These are phyloP conservation scores for Anthrax anthrax DNA, from an alignment of 2,888 invertebrate species.

Conservation along the genomic window DNA sequence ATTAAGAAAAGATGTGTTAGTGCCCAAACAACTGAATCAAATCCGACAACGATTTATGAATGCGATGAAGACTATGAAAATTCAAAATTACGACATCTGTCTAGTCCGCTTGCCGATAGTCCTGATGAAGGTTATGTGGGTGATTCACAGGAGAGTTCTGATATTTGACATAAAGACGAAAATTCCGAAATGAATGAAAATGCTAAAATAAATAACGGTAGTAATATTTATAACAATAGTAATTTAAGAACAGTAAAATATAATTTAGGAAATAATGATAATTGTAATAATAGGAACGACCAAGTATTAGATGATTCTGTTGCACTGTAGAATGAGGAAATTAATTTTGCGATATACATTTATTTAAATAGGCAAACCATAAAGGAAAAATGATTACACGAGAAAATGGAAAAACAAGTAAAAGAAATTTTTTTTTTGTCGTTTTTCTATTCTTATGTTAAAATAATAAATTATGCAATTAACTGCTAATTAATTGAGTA, in stretches of 20 bases:
- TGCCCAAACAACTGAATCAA: slow-evolving; percentile 42
- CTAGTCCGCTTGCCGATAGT: slow-evolving; percentile 52
- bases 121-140: slow-evolving; percentile 82
- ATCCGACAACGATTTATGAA: slow-evolving; percentile 34
- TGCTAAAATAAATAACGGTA: neutral
- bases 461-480: no score
- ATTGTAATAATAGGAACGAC: neutral
- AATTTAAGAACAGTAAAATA: neutral
- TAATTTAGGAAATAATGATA: neutral
- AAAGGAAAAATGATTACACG: no score
- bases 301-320: slow-evolving; percentile 27
- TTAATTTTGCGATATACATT: no score
- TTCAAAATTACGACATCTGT: slow-evolving; percentile 35
- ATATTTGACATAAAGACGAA: slow-evolving; percentile 44
- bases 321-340: slow-evolving; percentile 26
- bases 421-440: no score
- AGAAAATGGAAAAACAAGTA: no score
- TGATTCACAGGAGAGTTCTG: slow-evolving; percentile 50
- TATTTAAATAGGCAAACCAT: no score
- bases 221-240: neutral
- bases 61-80: slow-evolving; percentile 35
- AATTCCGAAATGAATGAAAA: neutral
- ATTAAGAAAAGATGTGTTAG: slow-evolving; percentile 41
- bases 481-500: no score
- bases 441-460: no score